Evolutionary conservation across 2,113 vertebrate genomes (phyloP).

Genomic region (Thermophis baileyi): DNA sequence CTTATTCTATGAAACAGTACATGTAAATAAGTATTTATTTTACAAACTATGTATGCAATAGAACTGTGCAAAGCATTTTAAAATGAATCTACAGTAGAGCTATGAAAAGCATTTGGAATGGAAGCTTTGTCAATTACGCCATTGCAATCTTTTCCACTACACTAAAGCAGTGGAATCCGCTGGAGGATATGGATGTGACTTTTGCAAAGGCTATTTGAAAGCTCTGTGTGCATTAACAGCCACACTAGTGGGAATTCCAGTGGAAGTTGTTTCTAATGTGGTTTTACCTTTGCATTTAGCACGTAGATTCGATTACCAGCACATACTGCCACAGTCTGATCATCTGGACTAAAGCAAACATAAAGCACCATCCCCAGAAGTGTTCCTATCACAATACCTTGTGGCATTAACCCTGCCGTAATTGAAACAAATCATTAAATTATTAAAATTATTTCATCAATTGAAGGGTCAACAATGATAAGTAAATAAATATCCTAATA

Average conservation of each 20-base stretch:
- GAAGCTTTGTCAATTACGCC: background rate
- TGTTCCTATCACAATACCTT: slow-evolving; percentile 73
- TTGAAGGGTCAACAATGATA: background rate
- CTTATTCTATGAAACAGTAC: background rate
- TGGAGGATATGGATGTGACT: background rate
- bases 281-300: slow-evolving; percentile 76
- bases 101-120: background rate
- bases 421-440: slow-evolving; percentile 18
- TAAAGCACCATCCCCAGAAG: slow-evolving; percentile 71
- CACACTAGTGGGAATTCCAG: background rate
- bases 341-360: slow-evolving; percentile 75
- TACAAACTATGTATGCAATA: background rate
- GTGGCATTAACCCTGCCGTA: slow-evolving; percentile 69
- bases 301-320: slow-evolving; percentile 66
- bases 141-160: background rate
- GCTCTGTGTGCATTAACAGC: background rate
- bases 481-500: background rate
- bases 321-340: slow-evolving; percentile 73
- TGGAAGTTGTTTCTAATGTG: background rate
- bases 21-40: background rate
- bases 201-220: background rate
- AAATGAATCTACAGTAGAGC: background rate
- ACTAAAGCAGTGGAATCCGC: background rate
- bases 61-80: background rate
- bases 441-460: background rate